Percentiles rank a stretch among this genome's conserved stretches.
phyloP scores from a whole-genome alignment of 1,140 invertebrate genomes.

The Panagrolaimus sp. region DNA sequence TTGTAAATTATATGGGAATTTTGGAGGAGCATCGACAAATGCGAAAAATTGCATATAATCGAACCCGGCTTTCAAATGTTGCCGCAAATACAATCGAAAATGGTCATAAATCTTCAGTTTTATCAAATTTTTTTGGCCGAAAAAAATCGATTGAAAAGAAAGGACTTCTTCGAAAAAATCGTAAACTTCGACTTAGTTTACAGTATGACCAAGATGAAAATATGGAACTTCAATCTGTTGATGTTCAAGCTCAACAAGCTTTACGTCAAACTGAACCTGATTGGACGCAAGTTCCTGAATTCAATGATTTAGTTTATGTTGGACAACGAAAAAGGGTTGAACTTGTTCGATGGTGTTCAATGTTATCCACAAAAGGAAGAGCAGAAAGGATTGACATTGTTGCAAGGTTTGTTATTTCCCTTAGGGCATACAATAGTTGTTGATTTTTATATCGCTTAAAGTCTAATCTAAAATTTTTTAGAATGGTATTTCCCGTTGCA shows the following conservation, averaged over 20 bases:
- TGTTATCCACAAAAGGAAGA: conserved; percentile 54
- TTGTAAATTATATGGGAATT: conserved; percentile 76
- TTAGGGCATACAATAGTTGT: no score
- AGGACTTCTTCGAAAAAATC: conserved; percentile 36
- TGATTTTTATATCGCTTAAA: not conserved
- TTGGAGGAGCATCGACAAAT: conserved; percentile 56
- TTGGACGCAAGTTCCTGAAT: conserved; percentile 50
- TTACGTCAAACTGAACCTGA: conserved; percentile 44
- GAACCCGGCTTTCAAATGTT: conserved; percentile 54
- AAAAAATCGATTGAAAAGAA: not conserved
- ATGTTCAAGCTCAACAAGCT: conserved; percentile 21
- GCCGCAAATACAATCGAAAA: conserved; percentile 43
- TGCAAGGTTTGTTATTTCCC: conserved; percentile 51
- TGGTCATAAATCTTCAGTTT: not conserved
- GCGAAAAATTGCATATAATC: conserved; percentile 52
- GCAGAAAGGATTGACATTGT: conserved; percentile 59
- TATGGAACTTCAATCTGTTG: conserved; percentile 12
- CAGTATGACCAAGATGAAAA: conserved; percentile 39
- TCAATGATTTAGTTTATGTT: conserved; percentile 52
- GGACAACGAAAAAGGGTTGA: conserved; percentile 55
- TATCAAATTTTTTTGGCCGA: conserved; percentile 8
- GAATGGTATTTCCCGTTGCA: conserved; percentile 64
- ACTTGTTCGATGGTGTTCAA: conserved; percentile 55
- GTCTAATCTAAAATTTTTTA: conserved; percentile 59
- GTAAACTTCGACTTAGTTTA: conserved; percentile 42